Evolutionary conservation across 37 sponge, comb jelly and placozoan species (phyloP), one percentile per base, ranked within the genome.

Genomic region (Haliclona indistincta): DNA sequence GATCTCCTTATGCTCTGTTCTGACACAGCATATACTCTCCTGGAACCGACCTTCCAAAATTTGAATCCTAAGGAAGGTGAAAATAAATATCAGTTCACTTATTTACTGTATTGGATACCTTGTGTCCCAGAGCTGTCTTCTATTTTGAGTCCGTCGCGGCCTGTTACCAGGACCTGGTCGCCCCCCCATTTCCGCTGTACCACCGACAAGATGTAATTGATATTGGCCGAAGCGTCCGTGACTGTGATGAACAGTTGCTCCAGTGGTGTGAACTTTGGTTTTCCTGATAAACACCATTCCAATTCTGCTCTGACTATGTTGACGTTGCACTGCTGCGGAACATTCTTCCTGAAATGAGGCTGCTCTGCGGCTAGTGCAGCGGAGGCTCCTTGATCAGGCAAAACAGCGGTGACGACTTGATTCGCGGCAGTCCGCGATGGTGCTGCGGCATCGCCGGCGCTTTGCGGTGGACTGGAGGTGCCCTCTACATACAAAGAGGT

Each of bases 11-110:
- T n/a, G n/a, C n/a, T n/a, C n/a, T n/a, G n/a, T n/a, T n/a, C n/a
- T n/a, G n/a, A n/a, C 2, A 74, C 74, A 74, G 74, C 74, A 74
- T 74, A 74, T 13, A 74, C 25, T 40, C 56, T 74, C 17, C 74
- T 39, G 8, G n/a, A 56, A 0, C 29, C 41, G 34, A 35, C 38
- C 56, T 35, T 55, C 74, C 74, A 74, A 36, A 74, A 74, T 33
- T 68, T 60, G 17, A n/a, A n/a, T n/a, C 62, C 62, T 60, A 29
- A 60, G 7, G 17, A 60, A 60, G 15, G n/a, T n/a, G 25, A 29
- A 22, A 60, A 7, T 29, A 26, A 7, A 60, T 23, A 10, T 60
- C 30, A 60, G 7, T 23, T 22, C 25, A 60, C 7, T 20, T 60
- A 66, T 20, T 33, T 66, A 6, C 20, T 33, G 10, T 13, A 38